These are phyloP conservation scores for Ariolimax columbianus DNA, from an alignment of 2,888 invertebrate genomes.

Conservation along the genomic window DNA sequence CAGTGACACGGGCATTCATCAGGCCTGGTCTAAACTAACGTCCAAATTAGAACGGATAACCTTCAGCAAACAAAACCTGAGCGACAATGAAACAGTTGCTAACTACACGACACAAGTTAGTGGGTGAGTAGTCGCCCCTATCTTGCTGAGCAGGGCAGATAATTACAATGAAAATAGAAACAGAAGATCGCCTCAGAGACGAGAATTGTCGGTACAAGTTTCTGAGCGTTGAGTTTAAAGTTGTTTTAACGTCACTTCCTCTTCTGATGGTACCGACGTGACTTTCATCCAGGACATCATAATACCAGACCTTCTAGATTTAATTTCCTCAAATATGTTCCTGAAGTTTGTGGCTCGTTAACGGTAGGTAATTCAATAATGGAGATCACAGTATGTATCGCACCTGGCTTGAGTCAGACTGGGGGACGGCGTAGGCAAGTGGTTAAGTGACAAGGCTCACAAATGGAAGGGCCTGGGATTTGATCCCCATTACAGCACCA, in stretches of 20 bases:
- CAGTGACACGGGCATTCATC: conserved; percentile 5
- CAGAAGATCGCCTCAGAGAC: background rate
- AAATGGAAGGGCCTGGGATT: too few species aligned
- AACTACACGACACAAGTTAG: too few species aligned
- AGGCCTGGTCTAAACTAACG: background rate
- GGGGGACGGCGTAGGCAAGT: too few species aligned
- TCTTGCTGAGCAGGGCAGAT: background rate
- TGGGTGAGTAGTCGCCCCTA: background rate
- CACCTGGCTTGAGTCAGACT: too few species aligned
- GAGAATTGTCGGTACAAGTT: background rate
- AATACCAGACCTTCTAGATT: too few species aligned
- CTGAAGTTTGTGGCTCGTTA: background rate
- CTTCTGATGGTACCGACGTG: background rate
- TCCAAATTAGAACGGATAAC: conserved; percentile 6
- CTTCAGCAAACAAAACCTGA: background rate
- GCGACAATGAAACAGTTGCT: background rate
- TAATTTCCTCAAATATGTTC: too few species aligned
- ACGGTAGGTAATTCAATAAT: background rate
- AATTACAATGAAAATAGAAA: conserved; percentile 26
- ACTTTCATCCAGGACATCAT: too few species aligned
- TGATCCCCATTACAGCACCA: too few species aligned
- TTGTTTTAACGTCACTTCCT: background rate
- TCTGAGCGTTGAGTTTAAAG: background rate
- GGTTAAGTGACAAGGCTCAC: too few species aligned
- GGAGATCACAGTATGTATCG: too few species aligned